phyloP scores from a whole-genome alignment of 1,140 invertebrate species.

The Drosophila tsacasi region DNA sequence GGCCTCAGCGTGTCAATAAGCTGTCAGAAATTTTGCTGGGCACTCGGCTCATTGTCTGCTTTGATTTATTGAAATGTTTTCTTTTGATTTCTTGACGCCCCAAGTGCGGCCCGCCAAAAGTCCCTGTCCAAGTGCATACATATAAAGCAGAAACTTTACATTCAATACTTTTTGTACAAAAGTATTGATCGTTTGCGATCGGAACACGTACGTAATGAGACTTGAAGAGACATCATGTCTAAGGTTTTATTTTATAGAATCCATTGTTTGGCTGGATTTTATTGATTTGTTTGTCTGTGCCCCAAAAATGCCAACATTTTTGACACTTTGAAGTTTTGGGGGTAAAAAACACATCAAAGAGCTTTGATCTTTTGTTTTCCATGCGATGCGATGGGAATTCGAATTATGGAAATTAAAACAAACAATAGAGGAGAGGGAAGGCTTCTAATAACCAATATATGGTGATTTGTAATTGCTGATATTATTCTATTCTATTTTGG shows the following conservation, averaged over 20 bases:
- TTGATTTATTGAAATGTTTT: constrained; percentile 75
- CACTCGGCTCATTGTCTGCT: constrained; percentile 44
- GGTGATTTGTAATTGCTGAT: no score
- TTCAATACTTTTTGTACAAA: constrained; percentile 27
- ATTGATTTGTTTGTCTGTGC: constrained; percentile 57
- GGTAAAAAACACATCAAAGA: constrained; percentile 57
- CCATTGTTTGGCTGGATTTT: constrained; percentile 53
- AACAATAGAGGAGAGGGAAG: neutral
- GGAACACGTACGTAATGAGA: constrained; percentile 32
- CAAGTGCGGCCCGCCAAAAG: constrained; percentile 47
- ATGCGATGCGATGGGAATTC: constrained; percentile 7
- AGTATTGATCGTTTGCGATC: constrained; percentile 13
- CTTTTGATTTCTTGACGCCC: constrained; percentile 60
- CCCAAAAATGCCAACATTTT: constrained; percentile 64
- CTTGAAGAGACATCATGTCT: constrained; percentile 53
- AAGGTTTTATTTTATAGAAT: constrained; percentile 30
- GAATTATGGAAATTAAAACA: constrained; percentile 9
- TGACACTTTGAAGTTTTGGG: constrained; percentile 64
- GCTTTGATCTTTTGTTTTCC: constrained; percentile 60
- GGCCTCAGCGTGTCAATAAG: constrained; percentile 36
- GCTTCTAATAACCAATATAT: neutral
- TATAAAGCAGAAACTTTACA: constrained; percentile 43
- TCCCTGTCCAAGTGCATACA: constrained; percentile 22
- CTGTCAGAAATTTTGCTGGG: constrained; percentile 52
- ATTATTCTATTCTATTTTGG: neutral